Base-by-base conservation (phyloP, 2,888 invertebrate species). In the Melanostoma scalare region DNA sequence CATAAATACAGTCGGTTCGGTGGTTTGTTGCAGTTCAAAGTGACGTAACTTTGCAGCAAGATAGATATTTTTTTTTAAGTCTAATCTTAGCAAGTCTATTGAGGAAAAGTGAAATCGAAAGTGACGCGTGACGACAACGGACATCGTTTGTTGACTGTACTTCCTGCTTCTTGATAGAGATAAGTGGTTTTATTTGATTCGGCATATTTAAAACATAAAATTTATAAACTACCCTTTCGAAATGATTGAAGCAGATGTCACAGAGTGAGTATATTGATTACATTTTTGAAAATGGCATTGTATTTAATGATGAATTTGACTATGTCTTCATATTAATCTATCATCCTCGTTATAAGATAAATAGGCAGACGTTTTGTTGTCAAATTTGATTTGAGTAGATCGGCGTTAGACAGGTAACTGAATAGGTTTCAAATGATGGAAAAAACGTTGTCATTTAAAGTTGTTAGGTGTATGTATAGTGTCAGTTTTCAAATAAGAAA, bases 91-190 rank as follows among this genome's bases (percentile, higher is more conserved):
- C 9, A 33, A 46, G 69, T 52, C 67, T 53, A 46, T n/a, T 65
- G 69, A 50, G 60, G 50, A 79, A 84, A 84, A 84, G 84, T 84
- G 84, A 84, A 84, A 84, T 84, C 79, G 84, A 84, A 84, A 84
- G 84, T 79, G 79, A 53, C 69, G 56, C 68, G 68, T 33, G 61
- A 67, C 67, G n/a, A n/a, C 20, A 44, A 60, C 65, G 67, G 55
- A 36, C 6, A n/a, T 48, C 56, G 48, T 31, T 40, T 60, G 31
- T 31, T 50, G 10, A 75, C 2, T 33, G 48, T 35, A 73, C 79
- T 84, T 84, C 84, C 84, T 81, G 35, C 55, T 75, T 75, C 60
- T 74, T 55, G 63, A 31, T 56, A 6, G 3, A 9, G 10, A 5
- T 30, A 36, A 67, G 50, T 33, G 6, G 56, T 58, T 58, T 20